Evolutionary conservation across 2,888 invertebrate species (phyloP).

Genomic region (Tetropium fuscum): DNA sequence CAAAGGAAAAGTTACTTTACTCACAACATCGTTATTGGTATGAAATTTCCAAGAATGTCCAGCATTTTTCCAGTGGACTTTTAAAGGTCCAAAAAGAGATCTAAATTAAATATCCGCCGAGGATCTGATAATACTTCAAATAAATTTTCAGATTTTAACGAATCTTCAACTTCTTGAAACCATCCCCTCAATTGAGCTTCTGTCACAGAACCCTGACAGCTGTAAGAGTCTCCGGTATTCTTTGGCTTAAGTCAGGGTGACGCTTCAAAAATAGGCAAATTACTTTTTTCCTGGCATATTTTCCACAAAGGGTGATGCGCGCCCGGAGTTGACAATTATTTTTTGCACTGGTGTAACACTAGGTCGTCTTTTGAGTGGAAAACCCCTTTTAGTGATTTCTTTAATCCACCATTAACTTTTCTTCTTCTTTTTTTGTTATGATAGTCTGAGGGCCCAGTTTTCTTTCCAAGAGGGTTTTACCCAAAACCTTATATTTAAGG

Average conservation of each 20-base stretch:
- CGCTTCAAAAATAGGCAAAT: not conserved
- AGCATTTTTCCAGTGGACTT: not conserved
- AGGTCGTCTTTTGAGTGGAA: not conserved
- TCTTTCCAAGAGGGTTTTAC: conserved; percentile 8
- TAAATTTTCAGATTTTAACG: not conserved
- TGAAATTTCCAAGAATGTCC: not conserved
- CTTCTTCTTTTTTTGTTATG: not conserved
- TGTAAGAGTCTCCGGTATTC: conserved; percentile 7
- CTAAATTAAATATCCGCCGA: not conserved
- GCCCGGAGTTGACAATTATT: not conserved
- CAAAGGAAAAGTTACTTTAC: not conserved
- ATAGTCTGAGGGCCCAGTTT: not conserved
- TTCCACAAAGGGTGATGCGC: not conserved
- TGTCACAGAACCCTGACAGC: conserved; percentile 5
- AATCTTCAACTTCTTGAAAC: conserved; percentile 1
- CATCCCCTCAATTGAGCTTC: not conserved
- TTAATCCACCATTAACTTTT: not conserved
- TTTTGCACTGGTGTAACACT: not conserved
- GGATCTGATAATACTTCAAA: not conserved
- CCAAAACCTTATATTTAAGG: not conserved
- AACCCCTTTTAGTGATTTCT: not conserved
- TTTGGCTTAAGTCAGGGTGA: conserved; percentile 9
- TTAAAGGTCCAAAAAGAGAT: not conserved
- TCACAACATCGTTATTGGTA: not conserved
- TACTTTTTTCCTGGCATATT: not conserved